A percentile compares a stretch with the other conserved stretches of the same genome.
These are phyloP conservation scores for Spisula subtruncata DNA, from an alignment of 2,888 invertebrate genomes.

Conservation along the genomic window DNA sequence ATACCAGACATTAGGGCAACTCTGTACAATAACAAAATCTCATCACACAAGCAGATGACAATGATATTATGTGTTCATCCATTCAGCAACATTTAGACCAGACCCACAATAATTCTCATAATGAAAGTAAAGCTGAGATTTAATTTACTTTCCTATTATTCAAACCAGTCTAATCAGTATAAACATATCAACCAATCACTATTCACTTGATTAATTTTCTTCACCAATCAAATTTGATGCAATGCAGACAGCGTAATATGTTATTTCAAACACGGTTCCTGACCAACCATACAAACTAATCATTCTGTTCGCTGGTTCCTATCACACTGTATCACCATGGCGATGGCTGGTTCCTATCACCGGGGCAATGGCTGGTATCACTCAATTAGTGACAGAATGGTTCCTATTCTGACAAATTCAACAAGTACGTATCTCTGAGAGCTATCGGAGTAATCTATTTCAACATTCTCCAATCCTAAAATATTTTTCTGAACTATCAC, in stretches of 20 bases:
- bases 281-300: neutral
- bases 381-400: neutral
- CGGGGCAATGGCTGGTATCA: neutral
- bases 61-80: neutral
- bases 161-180: neutral
- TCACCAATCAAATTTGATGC: conserved; percentile 3
- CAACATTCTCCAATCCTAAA: no score
- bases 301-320: neutral
- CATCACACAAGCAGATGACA: neutral
- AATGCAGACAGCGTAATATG: neutral
- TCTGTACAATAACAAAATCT: neutral
- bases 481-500: no score
- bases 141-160: neutral
- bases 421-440: neutral
- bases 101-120: neutral
- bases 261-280: neutral
- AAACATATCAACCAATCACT: neutral
- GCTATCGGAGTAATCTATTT: no score
- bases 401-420: neutral
- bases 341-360: neutral
- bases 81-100: conserved; percentile 11
- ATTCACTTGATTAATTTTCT: neutral
- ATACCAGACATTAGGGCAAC: neutral
- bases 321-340: neutral
- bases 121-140: neutral